Percentiles rank a stretch among this genome's conserved stretches.
Conservation (phyloP, 1,140 invertebrate species). For the Diuraphis noxia region DNA sequence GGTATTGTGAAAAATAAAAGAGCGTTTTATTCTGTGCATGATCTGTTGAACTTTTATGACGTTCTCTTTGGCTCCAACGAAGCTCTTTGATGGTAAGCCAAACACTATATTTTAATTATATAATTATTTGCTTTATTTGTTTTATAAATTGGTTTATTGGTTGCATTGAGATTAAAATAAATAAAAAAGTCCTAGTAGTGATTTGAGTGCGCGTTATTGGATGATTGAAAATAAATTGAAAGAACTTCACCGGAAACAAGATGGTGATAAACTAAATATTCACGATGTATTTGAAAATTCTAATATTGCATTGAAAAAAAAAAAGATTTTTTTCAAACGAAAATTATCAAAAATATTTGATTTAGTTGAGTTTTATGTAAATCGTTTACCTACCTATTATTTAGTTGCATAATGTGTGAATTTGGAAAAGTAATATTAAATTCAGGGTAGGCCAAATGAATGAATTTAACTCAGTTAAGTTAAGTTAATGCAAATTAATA, state of each 20-base stretch:
- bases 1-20: not conserved
- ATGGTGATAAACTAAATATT: not conserved
- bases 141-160: not conserved
- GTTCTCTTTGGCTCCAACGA: not conserved
- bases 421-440: too few relatives aligned
- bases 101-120: constrained; percentile 12
- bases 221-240: not conserved
- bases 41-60: not conserved
- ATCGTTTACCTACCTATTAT: not conserved
- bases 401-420: not conserved
- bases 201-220: not conserved
- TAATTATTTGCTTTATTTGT: not conserved
- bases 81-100: not conserved
- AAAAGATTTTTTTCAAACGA: not conserved
- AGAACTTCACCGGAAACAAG: not conserved
- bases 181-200: not conserved
- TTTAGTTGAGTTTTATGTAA: too few relatives aligned
- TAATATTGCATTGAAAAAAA: not conserved
- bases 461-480: too few relatives aligned
- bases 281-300: not conserved
- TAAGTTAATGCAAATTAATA: too few relatives aligned
- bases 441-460: too few relatives aligned
- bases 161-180: not conserved
- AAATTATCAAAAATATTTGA: not conserved
- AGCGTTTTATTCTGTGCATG: not conserved